These are phyloP conservation scores for Pterostichus niger DNA, from an alignment of 2,888 invertebrate species.

Conservation along the genomic window DNA sequence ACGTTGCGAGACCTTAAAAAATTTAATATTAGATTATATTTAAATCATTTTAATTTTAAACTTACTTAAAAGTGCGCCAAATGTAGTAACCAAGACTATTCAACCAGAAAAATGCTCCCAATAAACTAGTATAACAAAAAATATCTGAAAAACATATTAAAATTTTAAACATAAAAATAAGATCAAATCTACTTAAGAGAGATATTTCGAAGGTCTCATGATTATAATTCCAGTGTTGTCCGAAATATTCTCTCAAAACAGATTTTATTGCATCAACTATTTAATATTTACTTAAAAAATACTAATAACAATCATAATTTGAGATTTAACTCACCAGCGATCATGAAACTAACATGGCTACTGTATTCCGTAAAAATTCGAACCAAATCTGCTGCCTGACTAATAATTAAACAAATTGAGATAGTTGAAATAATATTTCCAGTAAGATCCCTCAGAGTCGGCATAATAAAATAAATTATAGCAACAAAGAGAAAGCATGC, in stretches of 20 bases:
- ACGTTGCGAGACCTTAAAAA: constrained; percentile 87
- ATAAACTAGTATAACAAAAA: constrained; percentile 86
- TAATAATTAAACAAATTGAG: constrained; percentile 87
- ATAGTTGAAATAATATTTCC: constrained; percentile 93
- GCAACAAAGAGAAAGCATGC: constrained; percentile 85
- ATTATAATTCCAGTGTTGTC: not conserved
- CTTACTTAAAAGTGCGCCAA: constrained; percentile 91
- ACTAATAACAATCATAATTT: too few relatives aligned
- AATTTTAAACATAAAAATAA: too few relatives aligned
- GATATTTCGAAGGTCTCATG: not conserved
- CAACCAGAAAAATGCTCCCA: constrained; percentile 92
- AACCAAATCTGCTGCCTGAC: constrained; percentile 88
- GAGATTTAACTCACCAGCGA: constrained; percentile 82
- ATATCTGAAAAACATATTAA: constrained; percentile 82
- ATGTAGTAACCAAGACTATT: constrained; percentile 92
- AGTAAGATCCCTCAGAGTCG: constrained; percentile 89
- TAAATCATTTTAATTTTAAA: not conserved
- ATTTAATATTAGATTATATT: not conserved
- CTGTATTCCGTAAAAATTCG: constrained; percentile 89
- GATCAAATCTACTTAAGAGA: not conserved
- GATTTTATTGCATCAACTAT: too few relatives aligned
- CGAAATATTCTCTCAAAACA: too few relatives aligned
- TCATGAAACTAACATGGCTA: constrained; percentile 88
- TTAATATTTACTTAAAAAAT: too few relatives aligned
- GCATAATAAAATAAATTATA: constrained; percentile 90